phyloP scores from a whole-genome alignment of 2,113 vertebrate genomes.

The Heptranchias perlo region DNA sequence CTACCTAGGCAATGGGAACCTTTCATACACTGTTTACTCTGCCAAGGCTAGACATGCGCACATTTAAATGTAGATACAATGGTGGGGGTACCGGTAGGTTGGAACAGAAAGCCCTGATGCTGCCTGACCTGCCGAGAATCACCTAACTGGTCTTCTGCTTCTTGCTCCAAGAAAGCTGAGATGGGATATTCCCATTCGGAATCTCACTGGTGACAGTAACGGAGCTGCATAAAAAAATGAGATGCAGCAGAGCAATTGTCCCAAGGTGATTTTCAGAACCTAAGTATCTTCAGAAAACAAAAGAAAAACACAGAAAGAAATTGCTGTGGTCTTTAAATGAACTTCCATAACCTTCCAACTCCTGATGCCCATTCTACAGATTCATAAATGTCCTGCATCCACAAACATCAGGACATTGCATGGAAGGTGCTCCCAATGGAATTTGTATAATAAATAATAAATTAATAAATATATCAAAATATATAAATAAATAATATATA shows the following conservation, averaged over 20 bases:
- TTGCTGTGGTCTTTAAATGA: background rate
- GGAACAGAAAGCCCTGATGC: no score
- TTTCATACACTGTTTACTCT: no score
- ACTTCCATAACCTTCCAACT: background rate
- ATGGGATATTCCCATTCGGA: no score
- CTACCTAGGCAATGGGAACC: no score
- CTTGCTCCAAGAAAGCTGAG: no score
- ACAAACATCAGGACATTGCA: background rate
- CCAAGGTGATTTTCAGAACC: background rate
- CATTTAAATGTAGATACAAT: no score
- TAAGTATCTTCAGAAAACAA: background rate
- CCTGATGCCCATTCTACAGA: background rate
- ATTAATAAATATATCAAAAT: background rate
- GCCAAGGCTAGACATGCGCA: no score
- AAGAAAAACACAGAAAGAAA: background rate
- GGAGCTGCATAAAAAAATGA: background rate
- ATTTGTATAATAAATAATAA: background rate
- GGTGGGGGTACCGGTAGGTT: no score
- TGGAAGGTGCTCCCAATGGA: background rate
- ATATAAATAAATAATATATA: background rate
- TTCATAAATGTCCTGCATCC: background rate
- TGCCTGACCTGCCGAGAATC: no score
- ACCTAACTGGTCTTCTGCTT: no score
- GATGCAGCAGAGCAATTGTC: background rate
- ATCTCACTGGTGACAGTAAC: background rate